Evolutionary conservation across 2,797 vertebrate species (phyloP), one percentile per base, ranked within the genome.

Genomic region (Smutsia temminckii): DNA sequence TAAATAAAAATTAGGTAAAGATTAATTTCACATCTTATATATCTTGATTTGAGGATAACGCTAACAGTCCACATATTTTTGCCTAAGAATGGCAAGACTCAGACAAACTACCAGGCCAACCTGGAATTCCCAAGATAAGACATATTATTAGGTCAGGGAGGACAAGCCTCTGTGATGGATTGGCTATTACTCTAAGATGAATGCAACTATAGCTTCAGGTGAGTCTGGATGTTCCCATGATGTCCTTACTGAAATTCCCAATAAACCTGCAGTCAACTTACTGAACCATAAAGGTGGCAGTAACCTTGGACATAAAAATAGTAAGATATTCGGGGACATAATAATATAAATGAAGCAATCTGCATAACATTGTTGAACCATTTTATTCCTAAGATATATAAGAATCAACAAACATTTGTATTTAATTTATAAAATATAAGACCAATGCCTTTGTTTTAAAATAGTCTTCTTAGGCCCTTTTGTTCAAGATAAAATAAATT

Each of bases 191-290:
- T 85, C 69, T 42, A 69, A 84, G 81, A 92, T 86, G 49, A 95
- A 95, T 63, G 75, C 55, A 85, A 61, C 69, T 27, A 51, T 66
- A 66, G 80, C 96, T 96, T 97, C 93, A 89, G 95, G 74, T 55
- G 80, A 91, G 57, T 68, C 79, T 88, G 81, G 72, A 32, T 96
- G 49, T 71, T 95, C 87, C 93, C 63, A 75, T 92, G 92, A 83
- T 94, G 85, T 86, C 74, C 93, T 96, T 94, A 97, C 81, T 96
- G 92, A 96, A 95, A 97, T 95, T 95, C 59, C 23, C 85, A 53
- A 14, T 64, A 90, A 97, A 17, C 27, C n/a, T 68, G 32, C 69
- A 88, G 66, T 64, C 51, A 93, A 46, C 53, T 74, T 94, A 68
- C 88, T 97, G 87, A 97, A 91, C 79, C 88, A 89, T 97, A 96